Base-by-base conservation (phyloP, 2,113 vertebrate species). In the Zosterops lateralis region DNA sequence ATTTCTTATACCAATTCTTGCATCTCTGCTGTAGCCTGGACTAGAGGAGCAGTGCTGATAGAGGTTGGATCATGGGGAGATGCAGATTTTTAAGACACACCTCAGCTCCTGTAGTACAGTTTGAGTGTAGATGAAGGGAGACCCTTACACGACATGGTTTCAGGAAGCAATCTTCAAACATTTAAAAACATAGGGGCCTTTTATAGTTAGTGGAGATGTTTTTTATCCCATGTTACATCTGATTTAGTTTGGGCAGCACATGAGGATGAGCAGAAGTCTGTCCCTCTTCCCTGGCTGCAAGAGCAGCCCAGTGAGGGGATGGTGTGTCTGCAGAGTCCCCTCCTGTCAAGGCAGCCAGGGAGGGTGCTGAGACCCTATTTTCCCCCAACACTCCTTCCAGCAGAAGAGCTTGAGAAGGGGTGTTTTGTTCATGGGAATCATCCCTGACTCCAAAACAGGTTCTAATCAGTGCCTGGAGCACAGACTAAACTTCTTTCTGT, bases 141-240 rank as follows among this genome's bases (percentile, higher is more conserved):
- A 64, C 64, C 12, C 14, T 45, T 60, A 28, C 17, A 32, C 21
- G 34, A 1, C 40, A 15, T 54, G 31, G 9, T 48, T 76, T 89
- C 71, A 56, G 48, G 34, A 62, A 61, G 25, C 14, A 48, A 56
- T 36, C 26, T 88, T 47, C 20, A 67, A 53, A 38, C 6, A 4
- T 47, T 54, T 26, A 17, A 44, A 51, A 40, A 3, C 0, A 0
- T 2, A 38, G 31, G 29, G 3, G 3, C 20, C 9, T 6, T 78
- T 75, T 47, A 13, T 44, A 45, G 14, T 28, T 47, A 36, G 24
- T 10, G 29, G 13, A 11, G 9, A 3, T 3, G 3, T 24, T 87
- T 81, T 82, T 45, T 71, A 54, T 31, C 29, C 58, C 16, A 0
- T 24, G 12, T 38, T 51, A 17, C 17, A 16, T 34, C 17, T 60